Evolutionary conservation across 53 echinoderm and acorn worm genomes (phyloP).

Genomic region (Crossaster papposus): DNA sequence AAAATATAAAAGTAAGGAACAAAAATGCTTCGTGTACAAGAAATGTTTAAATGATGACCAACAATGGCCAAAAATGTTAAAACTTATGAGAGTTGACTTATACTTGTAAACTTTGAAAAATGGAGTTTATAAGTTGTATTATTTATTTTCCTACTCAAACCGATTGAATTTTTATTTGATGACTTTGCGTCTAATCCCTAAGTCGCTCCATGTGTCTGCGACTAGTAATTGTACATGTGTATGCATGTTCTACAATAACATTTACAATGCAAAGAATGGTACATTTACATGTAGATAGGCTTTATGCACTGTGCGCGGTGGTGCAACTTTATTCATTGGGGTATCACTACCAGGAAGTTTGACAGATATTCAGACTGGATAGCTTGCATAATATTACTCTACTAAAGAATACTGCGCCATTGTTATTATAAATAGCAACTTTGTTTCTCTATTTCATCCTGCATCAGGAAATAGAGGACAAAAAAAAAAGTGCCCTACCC

Average conservation of each 20-base stretch:
- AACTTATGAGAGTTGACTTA: no score
- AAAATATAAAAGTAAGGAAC: no score
- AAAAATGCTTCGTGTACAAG: no score
- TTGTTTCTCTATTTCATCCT: background rate
- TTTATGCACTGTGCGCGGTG: background rate
- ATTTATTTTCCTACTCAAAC: background rate
- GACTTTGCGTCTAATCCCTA: background rate
- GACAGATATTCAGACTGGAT: constrained; percentile 8
- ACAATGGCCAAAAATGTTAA: no score
- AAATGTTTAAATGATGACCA: no score
- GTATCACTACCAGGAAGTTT: constrained; percentile 45
- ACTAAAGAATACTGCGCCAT: background rate
- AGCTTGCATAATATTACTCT: background rate
- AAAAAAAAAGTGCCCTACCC: constrained; percentile 31
- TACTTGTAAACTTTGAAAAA: no score
- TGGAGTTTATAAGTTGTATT: no score
- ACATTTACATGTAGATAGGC: background rate
- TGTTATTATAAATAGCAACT: constrained; percentile 29
- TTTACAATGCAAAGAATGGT: constrained; percentile 19
- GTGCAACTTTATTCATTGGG: background rate
- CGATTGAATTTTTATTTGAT: background rate
- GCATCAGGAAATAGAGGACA: constrained; percentile 33
- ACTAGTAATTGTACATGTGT: background rate
- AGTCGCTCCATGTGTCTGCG: background rate
- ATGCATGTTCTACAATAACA: background rate